Conservation (phyloP, 2,888 invertebrate genomes). For the Agrochola lota region DNA sequence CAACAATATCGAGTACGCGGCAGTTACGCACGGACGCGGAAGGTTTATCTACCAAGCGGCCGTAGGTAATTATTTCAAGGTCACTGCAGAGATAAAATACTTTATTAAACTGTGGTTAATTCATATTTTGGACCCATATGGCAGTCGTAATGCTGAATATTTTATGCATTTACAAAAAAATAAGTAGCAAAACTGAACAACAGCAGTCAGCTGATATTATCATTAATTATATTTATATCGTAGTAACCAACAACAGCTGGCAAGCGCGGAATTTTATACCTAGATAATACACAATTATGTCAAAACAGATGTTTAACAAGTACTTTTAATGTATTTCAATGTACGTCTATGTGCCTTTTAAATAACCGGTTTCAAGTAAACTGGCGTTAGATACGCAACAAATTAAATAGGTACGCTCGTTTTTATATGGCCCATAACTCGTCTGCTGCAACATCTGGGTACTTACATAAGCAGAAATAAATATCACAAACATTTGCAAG, state of each 20-base stretch:
- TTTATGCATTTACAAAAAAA: neutral
- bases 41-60: no score
- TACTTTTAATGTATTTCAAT: conserved; percentile 2
- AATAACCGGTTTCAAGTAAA: conserved; percentile 2
- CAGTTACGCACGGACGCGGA: no score
- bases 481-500: conserved; percentile 21
- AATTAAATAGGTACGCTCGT: conserved; percentile 12
- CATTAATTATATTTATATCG: conserved; percentile 4
- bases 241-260: conserved; percentile 43
- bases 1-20: no score
- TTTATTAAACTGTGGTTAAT: neutral
- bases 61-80: no score
- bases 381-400: neutral
- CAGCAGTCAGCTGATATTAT: neutral
- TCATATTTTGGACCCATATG: neutral
- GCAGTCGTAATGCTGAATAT: neutral
- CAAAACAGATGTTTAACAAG: conserved; percentile 44
- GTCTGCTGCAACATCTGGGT: conserved; percentile 29
- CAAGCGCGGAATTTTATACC: conserved; percentile 13
- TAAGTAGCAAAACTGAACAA: neutral
- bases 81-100: no score
- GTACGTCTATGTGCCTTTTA: neutral
- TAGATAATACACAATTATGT: conserved; percentile 36
- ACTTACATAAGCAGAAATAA: conserved; percentile 19
- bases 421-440: conserved; percentile 21